These are phyloP conservation scores for Luperina testacea DNA, from an alignment of 2,888 invertebrate genomes.

Conservation along the genomic window DNA sequence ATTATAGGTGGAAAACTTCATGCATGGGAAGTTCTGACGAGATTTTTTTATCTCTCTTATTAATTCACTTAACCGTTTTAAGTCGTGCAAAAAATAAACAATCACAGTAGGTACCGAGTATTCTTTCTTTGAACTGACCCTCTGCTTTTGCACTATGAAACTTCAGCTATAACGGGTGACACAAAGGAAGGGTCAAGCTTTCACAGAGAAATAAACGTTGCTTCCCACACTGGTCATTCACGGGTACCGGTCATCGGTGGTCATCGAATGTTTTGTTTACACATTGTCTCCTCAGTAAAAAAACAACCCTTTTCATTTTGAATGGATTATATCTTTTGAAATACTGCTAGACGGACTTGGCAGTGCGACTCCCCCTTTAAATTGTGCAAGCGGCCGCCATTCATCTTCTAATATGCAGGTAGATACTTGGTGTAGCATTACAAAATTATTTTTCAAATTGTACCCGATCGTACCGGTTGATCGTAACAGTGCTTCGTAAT, in stretches of 20 bases:
- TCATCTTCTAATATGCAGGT: slow-evolving; percentile 65
- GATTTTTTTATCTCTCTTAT: slow-evolving; percentile 80
- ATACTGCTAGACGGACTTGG: slow-evolving; percentile 75
- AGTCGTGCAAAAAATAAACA: slow-evolving; percentile 83
- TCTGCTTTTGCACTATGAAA: slow-evolving; percentile 77
- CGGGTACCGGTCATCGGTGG: slow-evolving; percentile 87
- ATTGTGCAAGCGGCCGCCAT: slow-evolving; percentile 78
- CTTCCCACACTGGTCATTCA: slow-evolving; percentile 89
- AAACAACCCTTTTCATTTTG: slow-evolving; percentile 81
- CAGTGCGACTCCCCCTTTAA: slow-evolving; percentile 82
- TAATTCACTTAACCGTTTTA: slow-evolving; percentile 82
- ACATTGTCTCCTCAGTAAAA: slow-evolving; percentile 80
- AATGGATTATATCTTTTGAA: slow-evolving; percentile 74
- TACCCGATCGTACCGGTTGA: not conserved
- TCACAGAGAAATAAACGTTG: slow-evolving; percentile 77
- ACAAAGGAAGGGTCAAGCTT: slow-evolving; percentile 84
- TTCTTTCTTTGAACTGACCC: slow-evolving; percentile 79
- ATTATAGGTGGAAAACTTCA: slow-evolving; percentile 88
- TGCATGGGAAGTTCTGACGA: slow-evolving; percentile 83
- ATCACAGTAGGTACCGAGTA: slow-evolving; percentile 70
- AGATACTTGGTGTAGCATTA: slow-evolving; percentile 30
- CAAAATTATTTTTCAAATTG: slow-evolving; percentile 26
- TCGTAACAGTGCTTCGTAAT: not conserved
- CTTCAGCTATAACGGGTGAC: slow-evolving; percentile 75
- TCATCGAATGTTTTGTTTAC: slow-evolving; percentile 85